Base-by-base conservation (phyloP, 2,888 invertebrate species). In the Lampropteryx suffumata region DNA sequence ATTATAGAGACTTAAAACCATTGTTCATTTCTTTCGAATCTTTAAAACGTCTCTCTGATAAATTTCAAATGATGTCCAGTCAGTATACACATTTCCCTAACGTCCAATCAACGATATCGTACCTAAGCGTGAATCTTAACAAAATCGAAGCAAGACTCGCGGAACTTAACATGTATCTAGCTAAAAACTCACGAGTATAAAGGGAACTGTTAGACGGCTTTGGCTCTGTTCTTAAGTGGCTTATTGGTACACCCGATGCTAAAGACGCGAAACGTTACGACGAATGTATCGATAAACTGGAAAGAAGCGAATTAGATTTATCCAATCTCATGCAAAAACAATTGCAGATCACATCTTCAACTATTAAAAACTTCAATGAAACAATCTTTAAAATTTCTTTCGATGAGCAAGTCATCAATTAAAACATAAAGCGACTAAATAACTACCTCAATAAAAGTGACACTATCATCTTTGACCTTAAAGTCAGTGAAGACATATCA, bases 171-270 rank as follows among this genome's bases (percentile, higher is more conserved):
- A 4, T 64, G 61, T 41, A 17, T 10, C 11, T 24, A 12, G 32
- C 55, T 9, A 54, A 58, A 14, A 21, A 21, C 5, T 3, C 21
- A 21, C 21, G 21, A 2, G 17, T 33, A 1, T 68, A 67, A 55
- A 37, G 67, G 10, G 65, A 70, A 62, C 24, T 67, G 0, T 11
- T 68, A 8, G 64, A 71, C 24, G 69, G 62, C 6, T 29, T 70
- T 9, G 59, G 69, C 32, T 55, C 64, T 2, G 29, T 70, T 5
- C 34, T 67, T 2, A 67, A 67, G 65, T 68, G 59, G 52, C 61
- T 69, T 0, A 66, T 69, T 8, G 65, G 66, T 11, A 69, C 69
- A 12, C 67, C 68, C 0, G 67, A 71, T 32, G 64, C 69, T 0
- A 63, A 59, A 50, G 64, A 35, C 21, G 21, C 21, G 5, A 2